Evolutionary conservation across 1,140 invertebrate genomes (phyloP).

Genomic region (Medauroidea extradentata): DNA sequence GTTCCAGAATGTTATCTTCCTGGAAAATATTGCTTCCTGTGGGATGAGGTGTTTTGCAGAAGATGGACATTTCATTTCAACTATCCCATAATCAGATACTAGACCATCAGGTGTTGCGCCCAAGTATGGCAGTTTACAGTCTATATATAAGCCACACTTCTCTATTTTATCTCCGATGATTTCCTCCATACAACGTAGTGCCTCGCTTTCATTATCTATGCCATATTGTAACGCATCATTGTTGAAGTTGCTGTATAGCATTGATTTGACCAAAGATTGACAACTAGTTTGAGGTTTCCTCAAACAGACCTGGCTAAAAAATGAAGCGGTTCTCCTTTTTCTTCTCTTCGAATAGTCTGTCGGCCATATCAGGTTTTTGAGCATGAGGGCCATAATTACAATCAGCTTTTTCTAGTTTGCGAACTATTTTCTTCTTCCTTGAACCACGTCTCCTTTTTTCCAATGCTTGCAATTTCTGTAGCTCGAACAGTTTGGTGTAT

Average conservation of each 20-base stretch:
- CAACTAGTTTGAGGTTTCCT: no score
- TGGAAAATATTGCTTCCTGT: constrained; percentile 4
- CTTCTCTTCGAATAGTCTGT: not conserved
- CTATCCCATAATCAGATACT: constrained; percentile 18
- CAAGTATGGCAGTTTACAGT: constrained; percentile 14
- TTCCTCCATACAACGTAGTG: constrained; percentile 5
- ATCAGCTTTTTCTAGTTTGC: constrained; percentile 7
- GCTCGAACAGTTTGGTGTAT: constrained; percentile 5
- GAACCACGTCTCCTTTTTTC: not conserved
- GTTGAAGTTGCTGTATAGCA: constrained; percentile 4
- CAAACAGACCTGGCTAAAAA: constrained; percentile 27
- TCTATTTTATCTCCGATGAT: constrained; percentile 1
- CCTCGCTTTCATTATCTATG: constrained; percentile 6
- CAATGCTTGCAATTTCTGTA: constrained; percentile 5
- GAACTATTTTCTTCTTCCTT: not conserved
- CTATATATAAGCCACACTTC: constrained; percentile 22
- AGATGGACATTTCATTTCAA: constrained; percentile 29
- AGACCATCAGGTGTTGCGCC: constrained; percentile 24
- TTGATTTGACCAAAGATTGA: constrained; percentile 21
- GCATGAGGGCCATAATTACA: constrained; percentile 24
- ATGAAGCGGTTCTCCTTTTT: constrained; percentile 24
- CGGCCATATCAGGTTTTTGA: constrained; percentile 16
- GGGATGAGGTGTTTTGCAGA: constrained; percentile 9
- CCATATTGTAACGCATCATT: constrained; percentile 10
- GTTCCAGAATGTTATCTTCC: constrained; percentile 13